Evolutionary conservation across 2,797 vertebrate species (phyloP), one percentile per base, ranked within the genome.

Genomic region (Gambusia yucatana): DNA sequence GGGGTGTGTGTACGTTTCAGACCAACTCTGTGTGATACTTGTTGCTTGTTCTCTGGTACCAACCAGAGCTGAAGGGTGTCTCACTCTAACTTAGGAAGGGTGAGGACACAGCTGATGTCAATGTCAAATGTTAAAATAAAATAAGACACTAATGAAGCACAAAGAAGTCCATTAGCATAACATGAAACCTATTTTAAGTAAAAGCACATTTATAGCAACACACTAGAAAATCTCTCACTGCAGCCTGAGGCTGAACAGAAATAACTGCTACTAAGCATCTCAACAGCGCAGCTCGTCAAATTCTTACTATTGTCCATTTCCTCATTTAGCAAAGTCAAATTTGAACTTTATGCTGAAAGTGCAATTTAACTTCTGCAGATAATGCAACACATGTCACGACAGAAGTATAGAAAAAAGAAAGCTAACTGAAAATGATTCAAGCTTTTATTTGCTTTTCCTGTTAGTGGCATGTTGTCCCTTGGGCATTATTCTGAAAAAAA

Each of bases 221-320:
- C 22, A 48, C 33, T 33, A 50, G 47, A 52, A 52, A 39, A 25
- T 36, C 22, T 52, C 9, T 52, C 33, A 72, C 16, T 33, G 57
- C 10, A 28, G n/a, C 30, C 33, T 41, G 36, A 41, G 25, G 16
- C 71, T 22, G 28, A n/a, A 52, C 33, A 59, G n/a, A 57, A 43
- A 48, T 72, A 48, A 59, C 14, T 17, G 13, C 14, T 5, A n/a
- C 69, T 20, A 74, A 81, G 70, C 22, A 80, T 3, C 61, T 70
- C 9, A 41, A n/a, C 48, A 70, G 55, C 9, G 11, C 46, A 67
- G 28, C 52, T 78, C 14, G 22, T 52, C 36, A 72, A 74, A 77
- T 69, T 79, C 39, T 75, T 82, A 82, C 63, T 67, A 84, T 47
- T 83, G 73, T 55, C 77, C 83, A 86, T 82, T 91, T 91, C 87